Base-by-base conservation (phyloP, 2,113 vertebrate genomes). In the Pica pica region DNA sequence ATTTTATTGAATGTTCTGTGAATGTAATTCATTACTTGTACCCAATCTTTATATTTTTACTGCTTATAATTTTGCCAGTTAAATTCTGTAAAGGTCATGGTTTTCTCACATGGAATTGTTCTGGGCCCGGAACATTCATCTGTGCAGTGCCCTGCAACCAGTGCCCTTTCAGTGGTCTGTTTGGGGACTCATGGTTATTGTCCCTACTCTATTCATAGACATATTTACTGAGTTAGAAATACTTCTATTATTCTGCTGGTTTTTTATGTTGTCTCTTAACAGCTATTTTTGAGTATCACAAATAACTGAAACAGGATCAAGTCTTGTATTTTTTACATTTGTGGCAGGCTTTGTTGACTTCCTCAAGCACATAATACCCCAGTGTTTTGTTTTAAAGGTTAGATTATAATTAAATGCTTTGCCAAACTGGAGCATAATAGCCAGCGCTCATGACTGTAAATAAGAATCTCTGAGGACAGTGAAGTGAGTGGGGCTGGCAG, bases 301-400 rank as follows among this genome's bases (percentile, higher is more conserved):
- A 70, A 71, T 74, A 90, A 84, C 37, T 76, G 69, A 82, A 91
- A 75, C 16, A 61, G 46, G 67, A 82, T 85, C 53, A 50, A 55
- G 20, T 73, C 63, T 65, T 78, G 11, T 82, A 65, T n/a, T 91
- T 94, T 92, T 79, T 68, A 52, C 22, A 8, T 78, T 75, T 87
- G 59, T 39, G 23, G n/a, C 61, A 91, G 86, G 33, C 61, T 61
- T 91, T 93, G 87, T 82, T 76, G 85, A 88, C 71, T 95, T 92
- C 75, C 85, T 90, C 77, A 65, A 55, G 37, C n/a, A 24, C 47
- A 14, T 94, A 92, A 88, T 74, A 74, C 6, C 30, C 37, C 7
- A 8, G 26, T 42, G 47, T 83, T 97, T 92, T 88, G 50, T 75
- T 78, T 93, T 61, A 64, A 92, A 93, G 57, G 71, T 88, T 95